Conservation (phyloP, 2,797 vertebrate genomes). For the Cichlasoma orientale region DNA sequence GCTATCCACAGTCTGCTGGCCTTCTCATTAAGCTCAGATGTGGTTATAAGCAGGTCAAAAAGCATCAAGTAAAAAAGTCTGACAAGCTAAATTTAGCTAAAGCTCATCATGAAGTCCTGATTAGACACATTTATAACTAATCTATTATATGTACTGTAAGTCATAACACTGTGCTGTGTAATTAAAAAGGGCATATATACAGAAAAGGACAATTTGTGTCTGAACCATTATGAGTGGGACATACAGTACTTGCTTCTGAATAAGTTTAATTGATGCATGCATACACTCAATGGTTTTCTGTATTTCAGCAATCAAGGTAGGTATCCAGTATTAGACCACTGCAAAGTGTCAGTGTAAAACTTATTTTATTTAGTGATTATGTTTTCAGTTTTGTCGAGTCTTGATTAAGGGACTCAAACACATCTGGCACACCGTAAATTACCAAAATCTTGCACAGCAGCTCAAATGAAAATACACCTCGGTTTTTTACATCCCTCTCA, state of each 20-base stretch:
- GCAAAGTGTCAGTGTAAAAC: not conserved
- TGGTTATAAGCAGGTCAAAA: not conserved
- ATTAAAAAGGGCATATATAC: not conserved
- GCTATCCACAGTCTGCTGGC: not conserved
- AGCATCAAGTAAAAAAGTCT: not conserved
- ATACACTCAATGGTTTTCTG: not conserved
- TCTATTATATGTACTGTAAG: too few species aligned
- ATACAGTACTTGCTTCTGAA: not conserved
- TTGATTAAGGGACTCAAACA: not conserved
- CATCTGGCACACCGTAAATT: not conserved
- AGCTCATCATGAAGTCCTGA: not conserved
- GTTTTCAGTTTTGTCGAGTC: not conserved
- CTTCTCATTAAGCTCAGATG: not conserved
- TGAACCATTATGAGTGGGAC: not conserved
- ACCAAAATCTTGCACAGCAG: not conserved
- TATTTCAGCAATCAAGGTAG: not conserved
- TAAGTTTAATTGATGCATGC: not conserved
- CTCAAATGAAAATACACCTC: not conserved
- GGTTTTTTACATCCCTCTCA: conserved; percentile 66
- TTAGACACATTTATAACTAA: not conserved
- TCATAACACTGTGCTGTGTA: not conserved
- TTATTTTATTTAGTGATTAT: not conserved
- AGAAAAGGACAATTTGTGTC: not conserved
- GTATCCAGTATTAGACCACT: not conserved
- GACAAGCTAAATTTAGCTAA: not conserved